phyloP scores from a whole-genome alignment of 1,140 invertebrate genomes.

The Lepidurus packardi region DNA sequence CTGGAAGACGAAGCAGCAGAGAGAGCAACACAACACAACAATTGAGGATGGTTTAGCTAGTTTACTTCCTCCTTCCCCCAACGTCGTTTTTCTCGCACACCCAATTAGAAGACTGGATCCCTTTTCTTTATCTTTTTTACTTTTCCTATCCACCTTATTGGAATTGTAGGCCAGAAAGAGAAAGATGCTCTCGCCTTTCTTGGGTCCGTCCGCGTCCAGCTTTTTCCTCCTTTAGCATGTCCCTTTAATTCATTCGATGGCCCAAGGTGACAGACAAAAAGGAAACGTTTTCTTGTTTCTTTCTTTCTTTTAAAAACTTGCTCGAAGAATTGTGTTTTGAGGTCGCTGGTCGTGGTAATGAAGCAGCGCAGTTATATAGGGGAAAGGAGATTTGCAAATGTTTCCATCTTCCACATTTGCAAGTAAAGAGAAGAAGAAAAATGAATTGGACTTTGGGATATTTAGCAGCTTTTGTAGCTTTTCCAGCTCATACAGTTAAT shows the following conservation, averaged over 20 bases:
- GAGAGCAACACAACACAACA: background rate
- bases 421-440: too few species aligned
- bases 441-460: background rate
- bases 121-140: background rate
- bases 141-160: background rate
- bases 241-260: slow-evolving; percentile 3
- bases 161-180: slow-evolving; percentile 19
- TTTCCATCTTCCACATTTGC: background rate
- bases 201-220: background rate
- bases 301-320: background rate
- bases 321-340: slow-evolving; percentile 19
- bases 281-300: background rate
- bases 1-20: background rate
- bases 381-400: background rate
- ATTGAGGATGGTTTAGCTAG: background rate
- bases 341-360: slow-evolving; percentile 7
- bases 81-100: background rate
- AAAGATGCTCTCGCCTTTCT: slow-evolving; percentile 6
- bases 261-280: background rate
- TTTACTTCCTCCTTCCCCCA: background rate
- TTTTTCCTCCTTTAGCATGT: background rate
- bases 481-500: too few species aligned
- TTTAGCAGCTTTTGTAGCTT: background rate
- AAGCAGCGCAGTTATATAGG: slow-evolving; percentile 10
- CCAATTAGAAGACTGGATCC: background rate